Evolutionary conservation across 2,113 vertebrate genomes (phyloP), one percentile per base, ranked within the genome.

Genomic region (Spheniscus mendiculus): DNA sequence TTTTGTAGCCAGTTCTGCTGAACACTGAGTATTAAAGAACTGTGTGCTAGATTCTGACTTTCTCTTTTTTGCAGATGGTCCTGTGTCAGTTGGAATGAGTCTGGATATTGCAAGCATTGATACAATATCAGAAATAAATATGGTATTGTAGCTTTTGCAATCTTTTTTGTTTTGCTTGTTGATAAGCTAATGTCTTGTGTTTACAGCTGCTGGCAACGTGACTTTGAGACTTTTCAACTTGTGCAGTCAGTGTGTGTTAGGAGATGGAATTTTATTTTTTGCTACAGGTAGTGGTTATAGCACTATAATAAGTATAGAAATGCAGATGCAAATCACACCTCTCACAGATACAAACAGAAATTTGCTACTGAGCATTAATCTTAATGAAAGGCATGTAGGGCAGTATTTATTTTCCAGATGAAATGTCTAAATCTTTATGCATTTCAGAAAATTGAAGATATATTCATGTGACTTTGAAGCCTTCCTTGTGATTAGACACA

Each of bases 71-170:
- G 63, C 96, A 99, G 99, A 99, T 97, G 99, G 99, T n/a, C 99
- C 99, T 23, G 99, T 99, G 45, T 99, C 98, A 7, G 97, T 99
- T 52, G 99, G 99, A 42, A 99, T 99, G 99, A 99, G 99, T 91
- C 90, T 99, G 98, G 99, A 99, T 93, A 99, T 99, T 61, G 99
- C 99, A 96, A 99, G 99, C 97, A 99, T 99, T 93, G 99, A 99
- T 94, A 99, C 99, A 47, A 99, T 99, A 98, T 99, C 99, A 90
- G 99, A 99, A 98, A 99, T 99, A 95, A 99, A 99, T 94, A 99
- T 99, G 99, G 99, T 99, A 98, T 70, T 47, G 47, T 87, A 36
- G 23, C 52, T 85, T 95, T 94, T 88, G 23, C 15, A 42, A 5
- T 71, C 17, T 69, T 34, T 58, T 81, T 53, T 70, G 6, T 16